A percentile compares a stretch with the other conserved stretches of the same genome.
Conservation (phyloP, 1,140 invertebrate genomes). For the Drosophila simulans region DNA sequence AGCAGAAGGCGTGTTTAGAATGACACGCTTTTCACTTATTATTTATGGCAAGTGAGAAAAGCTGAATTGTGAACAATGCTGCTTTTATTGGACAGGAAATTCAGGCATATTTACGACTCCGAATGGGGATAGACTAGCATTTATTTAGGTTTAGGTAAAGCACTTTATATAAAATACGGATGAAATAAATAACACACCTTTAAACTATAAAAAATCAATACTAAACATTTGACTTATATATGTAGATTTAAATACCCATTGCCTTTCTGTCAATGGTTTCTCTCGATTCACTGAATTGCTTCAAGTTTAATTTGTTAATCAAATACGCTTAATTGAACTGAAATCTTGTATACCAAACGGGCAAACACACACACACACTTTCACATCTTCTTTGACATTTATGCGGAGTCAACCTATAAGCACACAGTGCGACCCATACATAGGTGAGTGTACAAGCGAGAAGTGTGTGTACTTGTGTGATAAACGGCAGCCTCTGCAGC, state of each 20-base stretch:
- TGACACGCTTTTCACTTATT: slow-evolving; percentile 37
- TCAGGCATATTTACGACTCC: too few relatives aligned
- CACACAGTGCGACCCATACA: slow-evolving; percentile 27
- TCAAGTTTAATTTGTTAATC: slow-evolving; percentile 28
- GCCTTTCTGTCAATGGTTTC: slow-evolving; percentile 3
- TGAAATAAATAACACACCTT: too few relatives aligned
- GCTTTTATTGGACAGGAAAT: neutral
- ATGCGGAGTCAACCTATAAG: slow-evolving; percentile 43
- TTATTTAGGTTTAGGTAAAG: neutral
- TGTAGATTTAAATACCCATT: too few relatives aligned
- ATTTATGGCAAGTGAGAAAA: slow-evolving; percentile 44
- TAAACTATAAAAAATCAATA: too few relatives aligned
- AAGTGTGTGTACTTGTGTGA: slow-evolving; percentile 39
- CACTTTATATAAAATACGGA: too few relatives aligned
- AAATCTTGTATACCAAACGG: slow-evolving; percentile 19
- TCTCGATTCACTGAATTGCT: neutral
- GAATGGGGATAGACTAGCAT: too few relatives aligned
- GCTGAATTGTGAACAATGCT: slow-evolving; percentile 27
- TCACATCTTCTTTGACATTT: slow-evolving; percentile 43
- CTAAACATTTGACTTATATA: too few relatives aligned
- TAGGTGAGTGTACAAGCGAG: slow-evolving; percentile 20
- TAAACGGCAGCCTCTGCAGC: slow-evolving; percentile 52
- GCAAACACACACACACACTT: slow-evolving; percentile 12
- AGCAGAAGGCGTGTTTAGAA: slow-evolving; percentile 34
- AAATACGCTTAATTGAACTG: slow-evolving; percentile 46